phyloP scores from a whole-genome alignment of 1,140 invertebrate species.

The Magallana angulata region DNA sequence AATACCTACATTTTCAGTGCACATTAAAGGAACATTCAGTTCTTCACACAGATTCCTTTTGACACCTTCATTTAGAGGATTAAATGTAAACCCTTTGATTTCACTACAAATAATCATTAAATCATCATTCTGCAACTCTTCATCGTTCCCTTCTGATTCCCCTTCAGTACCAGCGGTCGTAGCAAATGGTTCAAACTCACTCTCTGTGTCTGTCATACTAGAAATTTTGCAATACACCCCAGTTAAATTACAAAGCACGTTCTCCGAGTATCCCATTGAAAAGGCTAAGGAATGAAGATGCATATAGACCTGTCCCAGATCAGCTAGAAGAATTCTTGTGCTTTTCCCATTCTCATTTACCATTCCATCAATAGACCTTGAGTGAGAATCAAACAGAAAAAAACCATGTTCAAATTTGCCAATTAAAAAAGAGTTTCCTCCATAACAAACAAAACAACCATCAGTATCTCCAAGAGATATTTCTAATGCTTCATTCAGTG shows the following conservation, averaged over 20 bases:
- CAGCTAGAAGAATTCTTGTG: neutral
- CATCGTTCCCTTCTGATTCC: neutral
- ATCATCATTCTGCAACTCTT: neutral
- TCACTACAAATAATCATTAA: neutral
- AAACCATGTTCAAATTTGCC: neutral
- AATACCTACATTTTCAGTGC: neutral
- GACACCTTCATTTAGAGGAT: neutral
- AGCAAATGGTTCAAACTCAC: neutral
- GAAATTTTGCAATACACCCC: neutral
- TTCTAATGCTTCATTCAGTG: too few relatives aligned
- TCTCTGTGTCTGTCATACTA: neutral
- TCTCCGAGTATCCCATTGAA: neutral
- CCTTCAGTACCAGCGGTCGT: neutral
- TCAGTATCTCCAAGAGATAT: too few relatives aligned
- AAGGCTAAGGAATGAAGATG: neutral
- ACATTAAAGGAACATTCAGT: neutral
- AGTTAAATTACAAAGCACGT: neutral
- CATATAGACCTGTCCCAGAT: neutral
- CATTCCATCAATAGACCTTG: neutral
- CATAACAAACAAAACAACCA: too few relatives aligned
- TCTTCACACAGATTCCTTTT: neutral
- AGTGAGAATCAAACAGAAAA: neutral
- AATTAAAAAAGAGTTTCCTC: too few relatives aligned
- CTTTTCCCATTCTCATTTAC: neutral
- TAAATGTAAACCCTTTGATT: neutral